Evolutionary conservation across 2,888 invertebrate genomes (phyloP), one percentile per base, ranked within the genome.

Genomic region (Sarcophaga caerulescens): DNA sequence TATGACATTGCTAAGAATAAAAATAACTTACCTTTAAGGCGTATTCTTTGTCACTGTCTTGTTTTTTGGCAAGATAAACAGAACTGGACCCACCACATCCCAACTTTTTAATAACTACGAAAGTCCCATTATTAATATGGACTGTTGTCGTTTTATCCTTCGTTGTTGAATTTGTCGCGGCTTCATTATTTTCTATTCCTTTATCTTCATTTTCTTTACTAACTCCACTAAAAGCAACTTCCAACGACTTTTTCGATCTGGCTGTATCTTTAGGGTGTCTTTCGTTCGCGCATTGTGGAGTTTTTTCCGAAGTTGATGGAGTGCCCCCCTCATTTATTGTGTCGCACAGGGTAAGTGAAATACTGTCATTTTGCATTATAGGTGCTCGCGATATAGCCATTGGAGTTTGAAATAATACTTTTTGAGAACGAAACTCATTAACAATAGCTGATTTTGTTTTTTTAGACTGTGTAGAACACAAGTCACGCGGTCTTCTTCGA

Each of bases 11-110:
- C n/a, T n/a, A n/a, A n/a, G n/a, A n/a, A n/a, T 35, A 10, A 35
- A 8, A 1, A 35, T 35, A 35, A 4, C 35, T 87, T 86, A 91
- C 91, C 85, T 93, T 93, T 0, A 93, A 73, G 0, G 93, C 93
- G 79, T 90, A 92, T 80, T 93, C 91, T 57, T 89, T 88, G 10
- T 90, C 90, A 10, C 89, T 90, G 11, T 90, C 90, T 47, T 89
- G 89, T 4, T 90, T 90, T n/a, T 90, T 89, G 0, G 92, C 92
- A 62, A 92, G 86, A 78, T 90, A 96, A 4, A 98, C 98, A 92
- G 96, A 95, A 90, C 98, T 97, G 79, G 98, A 98, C 62, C 98
- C 98, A n/a, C 98, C 98, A 89, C 95, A 95, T 0, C 99, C 99
- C 69, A 98, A 93, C 89, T 95, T 94, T 87, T 96, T 96, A 17